Conservation (phyloP, 2,113 vertebrate species). For the Rynchops niger region DNA sequence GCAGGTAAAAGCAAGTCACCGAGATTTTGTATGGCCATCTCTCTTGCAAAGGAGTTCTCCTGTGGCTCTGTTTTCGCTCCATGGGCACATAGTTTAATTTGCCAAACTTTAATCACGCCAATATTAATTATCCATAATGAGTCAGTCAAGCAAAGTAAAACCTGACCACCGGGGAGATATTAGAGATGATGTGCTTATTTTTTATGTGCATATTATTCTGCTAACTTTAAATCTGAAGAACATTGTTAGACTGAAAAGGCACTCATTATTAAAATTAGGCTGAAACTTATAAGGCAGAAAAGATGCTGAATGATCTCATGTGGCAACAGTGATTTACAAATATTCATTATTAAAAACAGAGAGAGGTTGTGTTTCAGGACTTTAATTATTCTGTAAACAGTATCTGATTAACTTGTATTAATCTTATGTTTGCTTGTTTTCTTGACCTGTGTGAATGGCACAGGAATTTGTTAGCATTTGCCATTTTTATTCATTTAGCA, state of each 20-base stretch:
- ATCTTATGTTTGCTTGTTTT: conserved; percentile 27
- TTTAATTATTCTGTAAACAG: conserved; percentile 18
- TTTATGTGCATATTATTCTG: conserved; percentile 40
- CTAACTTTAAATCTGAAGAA: conserved; percentile 14
- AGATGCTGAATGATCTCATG: conserved; percentile 18
- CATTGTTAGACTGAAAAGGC: conserved; percentile 31
- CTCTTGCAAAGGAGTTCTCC: not conserved
- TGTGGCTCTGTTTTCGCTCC: not conserved
- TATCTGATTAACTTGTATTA: not conserved
- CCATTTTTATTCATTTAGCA: not conserved
- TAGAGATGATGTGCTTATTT: conserved; percentile 27
- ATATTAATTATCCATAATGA: conserved; percentile 34
- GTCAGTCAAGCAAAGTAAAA: conserved; percentile 18
- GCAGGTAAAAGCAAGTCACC: not conserved
- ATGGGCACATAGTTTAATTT: not conserved
- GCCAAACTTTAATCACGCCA: conserved; percentile 3
- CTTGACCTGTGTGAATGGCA: not conserved
- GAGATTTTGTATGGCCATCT: not conserved
- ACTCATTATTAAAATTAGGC: conserved; percentile 44
- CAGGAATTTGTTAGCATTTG: not conserved
- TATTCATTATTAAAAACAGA: not conserved
- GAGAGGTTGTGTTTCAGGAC: not conserved
- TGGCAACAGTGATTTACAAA: conserved; percentile 31
- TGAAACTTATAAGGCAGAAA: not conserved
- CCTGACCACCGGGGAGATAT: not conserved